Evolutionary conservation across 2,113 vertebrate species (phyloP).

Genomic region (Xiphophorus maculatus): DNA sequence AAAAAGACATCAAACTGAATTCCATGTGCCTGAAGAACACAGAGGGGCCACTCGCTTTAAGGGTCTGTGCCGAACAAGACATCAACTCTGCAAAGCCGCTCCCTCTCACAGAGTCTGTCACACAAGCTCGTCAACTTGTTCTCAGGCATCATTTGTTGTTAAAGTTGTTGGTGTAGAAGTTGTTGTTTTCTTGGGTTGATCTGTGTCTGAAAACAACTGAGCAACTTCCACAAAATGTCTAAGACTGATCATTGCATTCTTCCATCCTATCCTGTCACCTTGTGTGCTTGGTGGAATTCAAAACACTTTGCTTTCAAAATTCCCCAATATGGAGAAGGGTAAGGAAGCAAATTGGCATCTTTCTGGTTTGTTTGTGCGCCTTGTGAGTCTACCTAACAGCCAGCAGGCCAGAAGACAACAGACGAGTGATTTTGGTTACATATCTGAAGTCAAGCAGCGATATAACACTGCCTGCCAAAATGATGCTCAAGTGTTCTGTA

Average conservation of each 20-base stretch:
- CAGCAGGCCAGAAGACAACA: slow-evolving; percentile 77
- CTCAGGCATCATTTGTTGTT: slow-evolving; percentile 45
- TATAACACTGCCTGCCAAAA: slow-evolving; percentile 76
- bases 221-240: slow-evolving; percentile 67
- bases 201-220: slow-evolving; percentile 38
- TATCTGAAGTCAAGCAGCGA: slow-evolving; percentile 75
- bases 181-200: slow-evolving; percentile 60
- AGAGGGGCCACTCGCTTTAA: slow-evolving; percentile 60
- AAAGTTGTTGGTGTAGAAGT: slow-evolving; percentile 54
- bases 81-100: slow-evolving; percentile 54
- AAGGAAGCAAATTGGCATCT: slow-evolving; percentile 75
- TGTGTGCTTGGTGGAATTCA: slow-evolving; percentile 61
- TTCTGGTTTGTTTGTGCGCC: slow-evolving; percentile 76
- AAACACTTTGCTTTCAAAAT: slow-evolving; percentile 74
- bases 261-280: slow-evolving; percentile 57
- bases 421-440: slow-evolving; percentile 73
- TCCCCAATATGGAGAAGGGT: slow-evolving; percentile 67
- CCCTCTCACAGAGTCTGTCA: slow-evolving; percentile 32
- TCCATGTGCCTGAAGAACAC: slow-evolving; percentile 44
- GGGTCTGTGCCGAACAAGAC: slow-evolving; percentile 60
- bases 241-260: slow-evolving; percentile 69
- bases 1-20: slow-evolving; percentile 67
- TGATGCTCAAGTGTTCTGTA: slow-evolving; percentile 80
- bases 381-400: slow-evolving; percentile 78
- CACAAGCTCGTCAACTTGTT: slow-evolving; percentile 34